Base-by-base conservation (phyloP, 2,888 invertebrate genomes). In the Itoplectis maculator region DNA sequence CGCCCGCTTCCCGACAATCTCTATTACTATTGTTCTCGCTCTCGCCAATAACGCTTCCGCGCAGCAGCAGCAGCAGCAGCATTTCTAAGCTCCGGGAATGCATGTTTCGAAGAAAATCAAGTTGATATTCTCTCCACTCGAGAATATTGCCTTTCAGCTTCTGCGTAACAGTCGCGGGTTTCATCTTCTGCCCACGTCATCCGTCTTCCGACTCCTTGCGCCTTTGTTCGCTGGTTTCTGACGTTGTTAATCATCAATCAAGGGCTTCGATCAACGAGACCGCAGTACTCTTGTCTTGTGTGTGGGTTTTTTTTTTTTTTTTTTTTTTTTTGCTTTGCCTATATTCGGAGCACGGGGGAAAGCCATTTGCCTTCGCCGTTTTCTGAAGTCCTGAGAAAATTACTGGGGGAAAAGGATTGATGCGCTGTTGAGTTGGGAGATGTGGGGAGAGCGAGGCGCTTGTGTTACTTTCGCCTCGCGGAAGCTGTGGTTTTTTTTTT, bases 1-100 rank as follows among this genome's bases (percentile, higher is more conserved):
- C 42, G 45, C 49, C 76, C 69, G 51, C 76, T 68, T n/a, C n/a
- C 59, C 65, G 79, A 81, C 84, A 84, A 77, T 79, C 76, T 66
- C 81, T 68, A 81, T 79, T 81, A 83, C 81, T 79, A 83, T 83
- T 81, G 84, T 81, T 84, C 81, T 72, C 66, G 65, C 49, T 77
- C 76, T 37, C 81, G 69, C 78, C 83, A 73, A 81, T 84, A 77
- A 78, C 69, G 76, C 66, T 73, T 72, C 42, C 42, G 29, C 65
- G 49, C 18, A 66, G n/a, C n/a, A n/a, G n/a, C n/a, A n/a, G n/a
- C n/a, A n/a, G n/a, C n/a, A n/a, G n/a, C n/a, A n/a, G 66, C 56
- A 78, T 74, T 78, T 74, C 78, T 70, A 63, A 81, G 70, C 63
- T 49, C 18, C 65, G 37, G 23, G 49, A 70, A 72, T 68, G 54